Base-by-base conservation (phyloP, 2,888 invertebrate genomes). In the Sarcophaga subvicina region DNA sequence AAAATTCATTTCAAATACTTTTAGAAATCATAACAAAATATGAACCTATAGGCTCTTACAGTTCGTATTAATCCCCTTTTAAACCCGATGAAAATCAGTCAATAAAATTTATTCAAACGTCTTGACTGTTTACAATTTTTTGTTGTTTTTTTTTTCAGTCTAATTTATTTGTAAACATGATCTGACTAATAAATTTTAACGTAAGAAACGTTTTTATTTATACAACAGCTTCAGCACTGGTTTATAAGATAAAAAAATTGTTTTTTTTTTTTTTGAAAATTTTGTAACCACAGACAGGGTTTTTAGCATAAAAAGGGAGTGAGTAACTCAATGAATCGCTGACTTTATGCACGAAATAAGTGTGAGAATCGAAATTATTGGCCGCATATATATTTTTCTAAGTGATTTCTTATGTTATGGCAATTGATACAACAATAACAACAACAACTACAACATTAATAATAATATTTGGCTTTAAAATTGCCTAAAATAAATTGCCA, bases 361-460 rank as follows among this genome's bases (percentile, higher is more conserved):
- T 66, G 71, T 79, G 79, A 82, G 78, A 81, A 81, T 63, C 17
- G 6, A 54, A 54, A 54, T 54, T 54, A 54, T 54, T 54, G 54
- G 69, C 14, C 17, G 12, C 66, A 83, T 80, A 69, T 37, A 66
- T 69, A 63, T 79, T 80, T 79, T 70, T 66, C 77, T 70, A 83
- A 80, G 81, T 87, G 78, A 80, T 81, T 83, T 87, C 75, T 87
- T 83, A 70, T 83, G 84, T 87, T 80, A 54, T 54, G 83, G 45
- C 47, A 64, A 8, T 71, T 64, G n/a, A 69, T 20, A 78, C 83
- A 78, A 72, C 59, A 25, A 10, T 77, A 78, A 72, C 64, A 71
- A 66, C 59, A 25, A 10, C 83, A 78, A 72, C 11, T 22, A 20
- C 22, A 71, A 66, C 59, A 71, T 60, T 54, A 25, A 17, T 37